Evolutionary conservation across 1,140 invertebrate species (phyloP).

Genomic region (Caenorhabditis brenneri): DNA sequence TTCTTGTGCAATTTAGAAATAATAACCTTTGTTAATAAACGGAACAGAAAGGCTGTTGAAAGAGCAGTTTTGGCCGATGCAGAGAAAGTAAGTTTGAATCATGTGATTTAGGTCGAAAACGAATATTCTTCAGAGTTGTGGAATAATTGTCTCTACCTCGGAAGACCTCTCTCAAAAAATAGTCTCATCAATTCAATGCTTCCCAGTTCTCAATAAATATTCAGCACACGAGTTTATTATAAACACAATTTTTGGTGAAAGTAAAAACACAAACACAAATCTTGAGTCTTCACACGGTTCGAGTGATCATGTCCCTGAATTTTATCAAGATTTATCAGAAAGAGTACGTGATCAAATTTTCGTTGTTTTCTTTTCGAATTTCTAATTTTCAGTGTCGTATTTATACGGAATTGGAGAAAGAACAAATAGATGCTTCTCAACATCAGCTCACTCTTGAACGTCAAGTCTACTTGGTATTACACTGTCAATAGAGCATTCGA

Average conservation of each 20-base stretch:
- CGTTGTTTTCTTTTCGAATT: too few relatives aligned
- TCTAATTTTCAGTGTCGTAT: background rate
- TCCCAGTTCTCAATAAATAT: background rate
- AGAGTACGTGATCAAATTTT: background rate
- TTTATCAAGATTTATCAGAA: background rate
- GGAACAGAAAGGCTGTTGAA: background rate
- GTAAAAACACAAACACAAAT: too few relatives aligned
- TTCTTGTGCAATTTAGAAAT: background rate
- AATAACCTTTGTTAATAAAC: background rate
- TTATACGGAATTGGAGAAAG: background rate
- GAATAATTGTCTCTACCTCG: background rate
- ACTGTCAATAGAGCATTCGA: too few relatives aligned
- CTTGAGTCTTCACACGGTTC: background rate
- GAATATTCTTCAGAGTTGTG: background rate
- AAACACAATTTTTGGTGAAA: background rate
- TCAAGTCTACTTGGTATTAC: background rate
- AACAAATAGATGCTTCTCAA: background rate
- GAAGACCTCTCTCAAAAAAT: background rate
- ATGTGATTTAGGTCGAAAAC: too few relatives aligned
- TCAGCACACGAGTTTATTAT: background rate
- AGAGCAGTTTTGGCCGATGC: background rate
- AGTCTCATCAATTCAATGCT: background rate
- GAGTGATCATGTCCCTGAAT: too few relatives aligned
- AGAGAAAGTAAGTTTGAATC: background rate
- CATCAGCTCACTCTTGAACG: background rate